Base-by-base conservation (phyloP, 2,113 vertebrate genomes). In the Aplodontia rufa region DNA sequence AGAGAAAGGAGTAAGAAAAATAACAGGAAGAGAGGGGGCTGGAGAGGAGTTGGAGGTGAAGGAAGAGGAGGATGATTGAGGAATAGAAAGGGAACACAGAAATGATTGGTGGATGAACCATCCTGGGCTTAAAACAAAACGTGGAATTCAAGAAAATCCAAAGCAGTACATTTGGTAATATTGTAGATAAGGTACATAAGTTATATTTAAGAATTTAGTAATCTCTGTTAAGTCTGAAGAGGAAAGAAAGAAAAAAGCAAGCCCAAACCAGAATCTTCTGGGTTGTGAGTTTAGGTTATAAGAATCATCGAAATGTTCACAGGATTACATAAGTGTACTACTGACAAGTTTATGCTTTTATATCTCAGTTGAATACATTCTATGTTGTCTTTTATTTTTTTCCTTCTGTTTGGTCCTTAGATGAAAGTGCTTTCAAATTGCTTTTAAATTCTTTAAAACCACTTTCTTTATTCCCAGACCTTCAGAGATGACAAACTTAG, bases 51-150 rank as follows among this genome's bases (percentile, higher is more conserved):
- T 30, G 24, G 11, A 32, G 14, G 64, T 68, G 7, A 8, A 35
- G 35, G 20, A 13, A 53, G 30, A 12, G 5, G 0, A 32, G 4
- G 3, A 5, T 45, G 1, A 20, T 11, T 12, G 2, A 55, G 30
- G 11, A 30, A 1, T 19, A 35, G 28, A 66, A 8, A 40, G 19
- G 28, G 28, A 17, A 1, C 3, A 1, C 0, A 78, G 16, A 82
- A 47, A 5, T 20, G 19, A 16, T 35, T 6, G 24, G 5, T 40
- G 30, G 13, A 75, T 0, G 20, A 51, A 20, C 51, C 8, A 74
- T 0, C 1, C 2, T 40, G 10, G 16, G 11, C 11, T 75, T 81
- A 45, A 81, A 93, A 47, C 1, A 76, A 86, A 64, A 60, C 3
- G 32, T 53, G 35, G 1, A 80, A 55, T 26, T 87, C 16, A n/a